Evolutionary conservation across 1,140 invertebrate genomes (phyloP), one percentile per base, ranked within the genome.

Genomic region (Ditylenchus dipsaci): DNA sequence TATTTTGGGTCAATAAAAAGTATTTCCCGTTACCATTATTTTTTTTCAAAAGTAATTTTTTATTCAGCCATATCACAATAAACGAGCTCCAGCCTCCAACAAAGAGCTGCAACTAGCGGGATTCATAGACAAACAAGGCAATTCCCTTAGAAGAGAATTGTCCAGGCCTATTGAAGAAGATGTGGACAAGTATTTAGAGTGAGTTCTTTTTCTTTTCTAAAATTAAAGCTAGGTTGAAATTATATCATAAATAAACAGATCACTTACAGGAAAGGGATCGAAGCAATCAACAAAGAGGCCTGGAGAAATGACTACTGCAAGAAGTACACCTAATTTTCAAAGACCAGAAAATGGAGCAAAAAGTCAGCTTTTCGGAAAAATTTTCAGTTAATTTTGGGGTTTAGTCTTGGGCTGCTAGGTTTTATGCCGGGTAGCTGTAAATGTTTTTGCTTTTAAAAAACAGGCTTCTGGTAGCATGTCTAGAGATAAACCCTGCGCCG

Each of bases 121-220:
- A 23, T 63, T 76, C 56, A 49, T 72, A 27, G 76, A 76, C 64
- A 64, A 63, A 19, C 70, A 68, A 26, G 75, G 75, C 17, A 78
- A 75, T 63, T 30, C 71, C 59, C 56, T 76, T 21, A 72, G 76
- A 42, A 38, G 75, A 27, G 75, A 76, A 67, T 29, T 76, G 30
- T 76, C 75, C 21, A 45, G 76, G 53, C 75, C 76, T 13, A 68
- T 78, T 15, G 45, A 76, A 53, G 75, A 76, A 62, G 75, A 76
- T 29, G 75, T 79, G n/a, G 74, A 76, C 43, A 65, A 72, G 47
- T 76, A 78, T 70, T 63, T 76, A 29, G 77, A 79, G 47, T 38
- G 11, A 38, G 33, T 38, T 38, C 33, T 38, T 38, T 38, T n/a
- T n/a, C n/a, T n/a, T n/a, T n/a, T n/a, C n/a, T n/a, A n/a, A n/a